Evolutionary conservation across 2,113 vertebrate genomes (phyloP).

Genomic region (Macquaria ambigua): DNA sequence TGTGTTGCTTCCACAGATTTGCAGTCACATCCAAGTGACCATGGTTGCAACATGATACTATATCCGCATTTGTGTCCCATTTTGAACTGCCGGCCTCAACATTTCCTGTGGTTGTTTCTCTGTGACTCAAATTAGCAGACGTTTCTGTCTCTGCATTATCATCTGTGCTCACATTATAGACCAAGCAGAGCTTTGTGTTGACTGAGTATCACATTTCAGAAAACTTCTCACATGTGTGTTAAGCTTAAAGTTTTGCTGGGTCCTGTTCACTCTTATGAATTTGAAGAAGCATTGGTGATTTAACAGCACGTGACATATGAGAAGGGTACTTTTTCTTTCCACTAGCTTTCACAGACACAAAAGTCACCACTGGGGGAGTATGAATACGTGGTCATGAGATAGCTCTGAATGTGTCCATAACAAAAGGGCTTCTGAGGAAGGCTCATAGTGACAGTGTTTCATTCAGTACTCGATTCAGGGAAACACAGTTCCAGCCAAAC

Average conservation of each 20-base stretch:
- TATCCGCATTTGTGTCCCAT: constrained; percentile 71
- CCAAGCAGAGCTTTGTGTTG: neutral
- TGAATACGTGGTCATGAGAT: constrained; percentile 74
- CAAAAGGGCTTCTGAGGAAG: constrained; percentile 45
- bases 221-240: neutral
- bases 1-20: constrained; percentile 26
- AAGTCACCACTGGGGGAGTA: constrained; percentile 45
- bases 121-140: constrained; percentile 36
- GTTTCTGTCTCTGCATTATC: constrained; percentile 16
- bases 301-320: constrained; percentile 28
- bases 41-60: constrained; percentile 64
- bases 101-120: constrained; percentile 67
- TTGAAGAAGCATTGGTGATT: constrained; percentile 5
- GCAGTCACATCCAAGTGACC: constrained; percentile 45
- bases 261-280: neutral
- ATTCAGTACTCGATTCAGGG: neutral
- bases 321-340: constrained; percentile 42
- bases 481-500: neutral
- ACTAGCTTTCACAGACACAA: constrained; percentile 14
- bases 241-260: neutral
- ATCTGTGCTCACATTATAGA: neutral
- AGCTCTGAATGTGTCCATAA: constrained; percentile 51
- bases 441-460: constrained; percentile 28
- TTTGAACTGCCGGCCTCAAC: constrained; percentile 30
- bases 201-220: neutral